Evolutionary conservation across 2,888 invertebrate genomes (phyloP), one percentile per base, ranked within the genome.

Genomic region (Phortica okadai): DNA sequence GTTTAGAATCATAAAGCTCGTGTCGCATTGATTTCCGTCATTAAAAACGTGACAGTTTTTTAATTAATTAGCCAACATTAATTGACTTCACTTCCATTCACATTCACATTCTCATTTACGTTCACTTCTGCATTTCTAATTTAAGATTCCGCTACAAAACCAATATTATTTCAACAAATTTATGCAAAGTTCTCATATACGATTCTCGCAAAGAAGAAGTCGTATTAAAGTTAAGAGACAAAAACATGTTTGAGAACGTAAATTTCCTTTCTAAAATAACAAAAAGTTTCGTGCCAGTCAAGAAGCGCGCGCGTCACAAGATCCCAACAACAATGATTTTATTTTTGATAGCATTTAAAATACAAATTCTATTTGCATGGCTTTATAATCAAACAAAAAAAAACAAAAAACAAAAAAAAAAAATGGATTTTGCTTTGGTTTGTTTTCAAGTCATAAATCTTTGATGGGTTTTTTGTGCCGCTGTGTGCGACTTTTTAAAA

Each of bases 101-200:
- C 50, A 50, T 50, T 50, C 8, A 16, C 59, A 59, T 21, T 8
- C 4, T 7, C 59, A 59, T 21, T 8, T 10, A 16, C 62, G 25
- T 62, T 62, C 62, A 62, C 62, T 62, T 62, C 21, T 21, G 62
- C 62, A 62, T 62, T 62, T 62, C 62, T 62, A 62, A 62, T 62
- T 25, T 62, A 5, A 25, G 25, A 62, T 62, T 16, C 62, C 62
- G 21, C 25, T 25, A 25, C 62, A 62, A 25, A 62, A 16, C 10
- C 62, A 16, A 62, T 62, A 62, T 62, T 62, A 62, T 16, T 62
- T 21, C 21, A 25, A 62, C 8, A 62, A 25, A 62, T 62, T 14
- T 62, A 62, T 62, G 62, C 62, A 62, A 62, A 62, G 10, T 62
- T 62, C 62, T 62, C 62, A 25, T 21, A 16, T 25, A 33, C 33